Conservation (phyloP, 2,888 invertebrate species). For the Noctua comes region DNA sequence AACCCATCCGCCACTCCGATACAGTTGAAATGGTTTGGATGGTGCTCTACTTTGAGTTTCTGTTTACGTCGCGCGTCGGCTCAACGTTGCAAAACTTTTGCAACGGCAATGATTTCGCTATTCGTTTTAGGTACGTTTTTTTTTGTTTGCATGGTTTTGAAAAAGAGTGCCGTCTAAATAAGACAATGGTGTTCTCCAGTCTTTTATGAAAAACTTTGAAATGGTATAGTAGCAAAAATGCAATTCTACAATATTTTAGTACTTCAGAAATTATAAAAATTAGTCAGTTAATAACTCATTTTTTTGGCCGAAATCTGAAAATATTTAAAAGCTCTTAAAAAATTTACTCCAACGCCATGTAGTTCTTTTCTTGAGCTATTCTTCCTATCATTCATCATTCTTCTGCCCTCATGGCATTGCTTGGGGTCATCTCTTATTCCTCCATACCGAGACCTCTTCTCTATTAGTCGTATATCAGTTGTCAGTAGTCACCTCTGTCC, state of each 20-base stretch:
- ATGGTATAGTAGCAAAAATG: too few species aligned
- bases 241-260: too few species aligned
- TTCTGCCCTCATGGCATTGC: background rate
- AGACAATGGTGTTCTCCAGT: background rate
- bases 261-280: too few species aligned
- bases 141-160: background rate
- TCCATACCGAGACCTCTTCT: background rate
- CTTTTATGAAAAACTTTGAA: too few species aligned
- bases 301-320: background rate
- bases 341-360: background rate
- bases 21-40: conserved; percentile 69
- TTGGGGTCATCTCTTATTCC: background rate
- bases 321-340: background rate
- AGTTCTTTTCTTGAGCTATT: background rate
- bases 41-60: conserved; percentile 76
- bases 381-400: background rate
- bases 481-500: background rate
- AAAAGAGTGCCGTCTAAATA: background rate
- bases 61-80: background rate
- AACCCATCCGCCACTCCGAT: conserved; percentile 89
- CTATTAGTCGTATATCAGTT: background rate
- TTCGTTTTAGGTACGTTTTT: background rate
- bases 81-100: background rate
- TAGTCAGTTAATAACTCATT: background rate
- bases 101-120: background rate